Evolutionary conservation across 2,113 vertebrate genomes (phyloP).

Genomic region (Brachirus orientalis): DNA sequence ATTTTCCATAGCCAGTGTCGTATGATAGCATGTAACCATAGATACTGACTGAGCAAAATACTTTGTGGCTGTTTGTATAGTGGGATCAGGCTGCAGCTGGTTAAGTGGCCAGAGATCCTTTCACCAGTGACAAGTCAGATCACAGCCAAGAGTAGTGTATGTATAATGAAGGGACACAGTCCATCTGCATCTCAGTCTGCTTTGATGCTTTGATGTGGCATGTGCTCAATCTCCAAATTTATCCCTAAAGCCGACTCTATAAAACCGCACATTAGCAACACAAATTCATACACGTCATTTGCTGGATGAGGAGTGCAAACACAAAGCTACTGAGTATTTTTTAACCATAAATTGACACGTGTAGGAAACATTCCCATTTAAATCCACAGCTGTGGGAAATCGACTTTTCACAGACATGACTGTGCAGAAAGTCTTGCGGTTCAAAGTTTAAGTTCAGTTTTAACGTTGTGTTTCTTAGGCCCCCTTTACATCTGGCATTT

Average conservation of each 20-base stretch:
- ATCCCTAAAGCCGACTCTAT: constrained; percentile 49
- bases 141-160: constrained; percentile 71
- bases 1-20: constrained; percentile 49
- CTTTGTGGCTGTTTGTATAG: constrained; percentile 61
- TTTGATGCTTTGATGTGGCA: constrained; percentile 71
- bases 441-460: not conserved
- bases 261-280: constrained; percentile 49
- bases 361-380: not conserved
- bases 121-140: constrained; percentile 68
- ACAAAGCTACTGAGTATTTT: not conserved
- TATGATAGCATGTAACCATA: constrained; percentile 42
- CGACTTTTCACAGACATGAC: not conserved
- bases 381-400: not conserved
- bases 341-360: constrained; percentile 20
- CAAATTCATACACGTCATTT: constrained; percentile 40
- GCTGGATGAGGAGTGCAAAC: constrained; percentile 20
- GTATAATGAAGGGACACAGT: constrained; percentile 74
- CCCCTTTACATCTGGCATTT: no score
- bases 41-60: constrained; percentile 63
- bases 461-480: not conserved
- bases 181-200: constrained; percentile 77
- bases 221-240: constrained; percentile 58
- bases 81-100: constrained; percentile 60
- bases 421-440: not conserved
- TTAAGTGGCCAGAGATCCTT: constrained; percentile 65